A percentile compares a stretch with the other conserved stretches of the same genome.
Evolutionary conservation across 2,888 invertebrate species (phyloP).

Genomic region (Tyria jacobaeae): DNA sequence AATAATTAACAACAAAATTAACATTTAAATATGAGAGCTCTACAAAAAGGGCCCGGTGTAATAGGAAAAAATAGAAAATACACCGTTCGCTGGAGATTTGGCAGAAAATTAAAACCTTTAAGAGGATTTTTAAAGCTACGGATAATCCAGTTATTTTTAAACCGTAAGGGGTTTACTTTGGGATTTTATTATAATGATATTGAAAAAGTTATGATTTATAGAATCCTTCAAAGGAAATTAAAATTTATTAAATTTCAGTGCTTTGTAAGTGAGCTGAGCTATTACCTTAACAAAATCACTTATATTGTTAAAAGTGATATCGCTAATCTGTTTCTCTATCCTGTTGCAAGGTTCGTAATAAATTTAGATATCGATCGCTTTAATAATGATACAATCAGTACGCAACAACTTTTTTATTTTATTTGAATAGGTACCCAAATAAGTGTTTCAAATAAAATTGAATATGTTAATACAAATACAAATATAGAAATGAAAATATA

Average conservation of each 20-base stretch:
- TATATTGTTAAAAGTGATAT: not conserved
- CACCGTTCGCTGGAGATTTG: slow-evolving; percentile 43
- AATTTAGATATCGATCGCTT: too few relatives aligned
- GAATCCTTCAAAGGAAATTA: slow-evolving; percentile 18
- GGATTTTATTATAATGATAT: slow-evolving; percentile 46
- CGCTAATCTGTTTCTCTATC: not conserved
- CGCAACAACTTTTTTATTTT: not conserved
- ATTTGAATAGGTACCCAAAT: too few relatives aligned
- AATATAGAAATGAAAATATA: not conserved
- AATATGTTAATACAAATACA: too few relatives aligned
- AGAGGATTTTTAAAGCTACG: slow-evolving; percentile 59
- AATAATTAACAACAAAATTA: slow-evolving; percentile 9
- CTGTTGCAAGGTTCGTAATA: too few relatives aligned
- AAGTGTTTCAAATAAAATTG: too few relatives aligned
- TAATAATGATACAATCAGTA: too few relatives aligned
- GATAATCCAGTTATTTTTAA: slow-evolving; percentile 63
- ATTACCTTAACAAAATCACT: not conserved
- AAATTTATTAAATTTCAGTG: slow-evolving; percentile 23
- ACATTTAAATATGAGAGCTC: slow-evolving; percentile 33
- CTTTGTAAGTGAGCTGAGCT: slow-evolving; percentile 7
- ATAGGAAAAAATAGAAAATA: slow-evolving; percentile 52
- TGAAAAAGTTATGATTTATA: slow-evolving; percentile 44
- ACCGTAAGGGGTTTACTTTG: slow-evolving; percentile 55
- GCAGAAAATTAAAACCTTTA: slow-evolving; percentile 64
- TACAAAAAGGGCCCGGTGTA: slow-evolving; percentile 41